Base-by-base conservation (phyloP, 2,113 vertebrate genomes). In the Lophius piscatorius region DNA sequence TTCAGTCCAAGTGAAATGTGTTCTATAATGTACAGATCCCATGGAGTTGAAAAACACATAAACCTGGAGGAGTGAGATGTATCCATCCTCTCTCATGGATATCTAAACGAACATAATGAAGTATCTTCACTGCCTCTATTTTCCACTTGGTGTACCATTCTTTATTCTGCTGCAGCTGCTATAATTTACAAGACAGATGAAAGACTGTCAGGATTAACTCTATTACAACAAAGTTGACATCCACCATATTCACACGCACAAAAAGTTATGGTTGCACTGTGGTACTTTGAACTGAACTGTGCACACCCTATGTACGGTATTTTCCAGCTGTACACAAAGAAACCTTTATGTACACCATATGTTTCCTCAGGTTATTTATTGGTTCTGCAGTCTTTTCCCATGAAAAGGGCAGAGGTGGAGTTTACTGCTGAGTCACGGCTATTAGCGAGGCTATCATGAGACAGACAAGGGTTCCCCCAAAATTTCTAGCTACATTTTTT, bases 171-270 rank as follows among this genome's bases (percentile, higher is more conserved):
- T 64, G 41, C 44, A 74, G 63, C 78, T 83, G 78, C 72, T 60
- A 78, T 70, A 57, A 65, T 84, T 72, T 49, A 69, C 56, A 72
- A 81, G 42, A 68, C 70, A 71, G 67, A 86, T 87, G 77, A 91
- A 80, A 79, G 52, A 41, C 59, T 58, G 64, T 84, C 73, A 77
- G 82, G 71, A 63, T 70, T 64, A 84, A 74, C 31, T 57, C 39
- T 29, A 3, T 40, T 28, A 29, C 62, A 35, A 52, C 45, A 50
- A 69, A 45, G 50, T 17, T 14, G 26, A 72, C 57, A 47, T 72
- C 62, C 39, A 22, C 14, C 62, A 52, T 44, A 42, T 54, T 49
- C 38, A 26, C 18, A 38, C 21, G 41, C 26, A 52, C 8, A 39
- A 29, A 52, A 46, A 13, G 21, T 61, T 39, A 38, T n/a, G 40